Percentiles rank a stretch among this genome's conserved stretches.
These are phyloP conservation scores for Todus mexicanus DNA, from an alignment of 2,797 vertebrate genomes.

Conservation along the genomic window DNA sequence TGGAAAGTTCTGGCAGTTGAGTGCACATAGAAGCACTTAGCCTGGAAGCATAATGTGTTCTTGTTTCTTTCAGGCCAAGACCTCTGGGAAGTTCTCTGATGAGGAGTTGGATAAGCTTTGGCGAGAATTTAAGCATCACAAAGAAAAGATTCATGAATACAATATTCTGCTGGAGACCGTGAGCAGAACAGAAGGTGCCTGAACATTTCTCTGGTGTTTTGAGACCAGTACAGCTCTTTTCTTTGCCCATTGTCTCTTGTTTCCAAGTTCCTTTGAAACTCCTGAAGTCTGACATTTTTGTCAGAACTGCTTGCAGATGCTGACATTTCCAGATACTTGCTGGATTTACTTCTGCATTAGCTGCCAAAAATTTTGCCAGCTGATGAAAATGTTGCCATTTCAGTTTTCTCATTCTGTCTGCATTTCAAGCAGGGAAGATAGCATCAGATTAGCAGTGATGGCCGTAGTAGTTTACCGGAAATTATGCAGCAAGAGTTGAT, in stretches of 20 bases:
- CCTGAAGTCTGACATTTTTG: not conserved
- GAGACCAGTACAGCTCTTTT: not conserved
- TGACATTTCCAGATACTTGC: not conserved
- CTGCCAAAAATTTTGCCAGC: not conserved
- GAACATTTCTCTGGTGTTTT: not conserved
- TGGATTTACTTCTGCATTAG: not conserved
- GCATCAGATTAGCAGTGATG: not conserved
- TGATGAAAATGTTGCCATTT: not conserved
- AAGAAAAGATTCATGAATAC: conserved; percentile 90
- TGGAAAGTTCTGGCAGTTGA: not conserved
- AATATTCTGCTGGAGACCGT: conserved; percentile 89
- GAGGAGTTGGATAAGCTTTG: conserved; percentile 89
- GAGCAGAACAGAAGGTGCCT: conserved; percentile 87
- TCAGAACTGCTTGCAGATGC: not conserved
- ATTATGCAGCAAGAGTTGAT: not conserved
- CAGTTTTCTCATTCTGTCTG: not conserved
- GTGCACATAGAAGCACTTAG: not conserved
- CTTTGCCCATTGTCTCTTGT: not conserved
- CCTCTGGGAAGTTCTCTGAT: conserved; percentile 88
- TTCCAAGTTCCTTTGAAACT: not conserved
- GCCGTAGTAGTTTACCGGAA: not conserved
- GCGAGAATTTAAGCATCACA: conserved; percentile 92
- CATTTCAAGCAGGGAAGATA: not conserved
- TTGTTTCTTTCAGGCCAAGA: conserved; percentile 80
- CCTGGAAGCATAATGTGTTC: not conserved